Conservation (phyloP, 2,888 invertebrate species). For the Galerucella calmariensis region DNA sequence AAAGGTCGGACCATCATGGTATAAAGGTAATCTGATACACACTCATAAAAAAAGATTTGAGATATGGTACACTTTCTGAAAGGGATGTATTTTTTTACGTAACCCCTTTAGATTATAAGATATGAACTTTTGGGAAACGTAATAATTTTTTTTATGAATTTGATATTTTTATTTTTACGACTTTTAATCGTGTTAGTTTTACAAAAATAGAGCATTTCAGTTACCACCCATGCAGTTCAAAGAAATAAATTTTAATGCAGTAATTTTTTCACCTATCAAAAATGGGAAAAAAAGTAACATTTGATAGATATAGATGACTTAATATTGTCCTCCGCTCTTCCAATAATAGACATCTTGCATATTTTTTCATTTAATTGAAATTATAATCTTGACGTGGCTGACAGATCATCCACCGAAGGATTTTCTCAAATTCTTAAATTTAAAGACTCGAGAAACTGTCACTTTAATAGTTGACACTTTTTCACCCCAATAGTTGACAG, state of each 20-base stretch:
- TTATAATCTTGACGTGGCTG: no score
- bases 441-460: no score
- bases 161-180: conserved; percentile 7
- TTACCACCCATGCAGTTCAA: not conserved
- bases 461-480: no score
- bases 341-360: no score
- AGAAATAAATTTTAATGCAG: not conserved
- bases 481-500: no score
- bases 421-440: no score
- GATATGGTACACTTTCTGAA: conserved; percentile 3
- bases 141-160: not conserved
- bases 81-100: not conserved
- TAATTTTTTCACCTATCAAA: no score
- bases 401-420: no score
- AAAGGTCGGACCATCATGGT: conserved; percentile 5
- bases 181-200: not conserved
- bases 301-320: no score
- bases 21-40: conserved; percentile 18
- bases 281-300: no score
- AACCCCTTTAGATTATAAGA: not conserved
- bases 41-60: not conserved
- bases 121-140: not conserved
- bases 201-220: not conserved
- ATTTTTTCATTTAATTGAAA: no score
- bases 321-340: no score